Evolutionary conservation across 2,797 vertebrate species (phyloP).

Genomic region (Hapalemur alaotrensis): DNA sequence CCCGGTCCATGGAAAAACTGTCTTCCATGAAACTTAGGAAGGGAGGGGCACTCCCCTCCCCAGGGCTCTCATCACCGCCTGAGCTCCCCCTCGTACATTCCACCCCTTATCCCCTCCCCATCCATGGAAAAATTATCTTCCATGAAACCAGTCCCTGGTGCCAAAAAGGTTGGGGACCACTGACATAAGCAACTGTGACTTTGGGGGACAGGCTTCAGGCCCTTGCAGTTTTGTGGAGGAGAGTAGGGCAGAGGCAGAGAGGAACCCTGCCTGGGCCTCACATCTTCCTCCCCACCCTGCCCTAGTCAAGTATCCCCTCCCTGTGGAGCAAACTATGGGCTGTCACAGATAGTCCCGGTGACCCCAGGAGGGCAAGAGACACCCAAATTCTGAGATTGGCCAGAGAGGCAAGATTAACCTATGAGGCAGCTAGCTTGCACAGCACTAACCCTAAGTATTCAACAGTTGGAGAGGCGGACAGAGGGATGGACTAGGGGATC

Average conservation of each 20-base stretch:
- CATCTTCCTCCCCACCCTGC: too few relatives aligned
- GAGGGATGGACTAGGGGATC: background rate
- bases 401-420: background rate
- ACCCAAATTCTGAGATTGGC: background rate
- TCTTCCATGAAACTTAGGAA: too few relatives aligned
- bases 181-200: background rate
- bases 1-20: too few relatives aligned
- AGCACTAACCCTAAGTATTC: background rate
- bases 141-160: too few relatives aligned
- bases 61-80: too few relatives aligned
- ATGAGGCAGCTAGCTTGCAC: background rate
- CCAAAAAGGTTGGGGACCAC: too few relatives aligned
- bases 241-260: background rate
- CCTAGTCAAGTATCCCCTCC: background rate
- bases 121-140: too few relatives aligned
- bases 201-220: background rate
- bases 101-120: too few relatives aligned
- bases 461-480: background rate
- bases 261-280: background rate
- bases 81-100: too few relatives aligned
- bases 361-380: background rate
- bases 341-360: background rate
- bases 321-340: background rate
- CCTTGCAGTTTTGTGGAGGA: background rate
- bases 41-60: too few relatives aligned